Conservation (phyloP, 2,888 invertebrate genomes). For the Dasypolia templi region DNA sequence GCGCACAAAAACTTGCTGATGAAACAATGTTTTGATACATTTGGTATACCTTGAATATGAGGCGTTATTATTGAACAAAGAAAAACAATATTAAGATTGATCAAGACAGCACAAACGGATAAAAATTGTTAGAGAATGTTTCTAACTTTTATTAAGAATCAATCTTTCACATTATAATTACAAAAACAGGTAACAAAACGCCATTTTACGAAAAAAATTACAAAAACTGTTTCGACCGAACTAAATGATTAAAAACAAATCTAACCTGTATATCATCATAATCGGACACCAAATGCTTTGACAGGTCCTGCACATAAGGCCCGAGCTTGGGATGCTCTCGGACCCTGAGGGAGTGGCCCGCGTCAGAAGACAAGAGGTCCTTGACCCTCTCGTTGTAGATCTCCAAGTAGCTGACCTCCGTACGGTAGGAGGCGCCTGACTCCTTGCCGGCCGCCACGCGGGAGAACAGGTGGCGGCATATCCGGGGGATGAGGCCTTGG, state of each 20-base stretch:
- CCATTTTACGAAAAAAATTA: neutral
- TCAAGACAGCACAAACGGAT: neutral
- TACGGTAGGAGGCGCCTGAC: constrained; percentile 95
- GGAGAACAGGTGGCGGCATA: constrained; percentile 95
- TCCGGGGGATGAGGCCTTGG: constrained; percentile 96
- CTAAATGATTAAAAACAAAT: neutral
- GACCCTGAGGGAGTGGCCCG: constrained; percentile 93
- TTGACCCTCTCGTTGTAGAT: constrained; percentile 96
- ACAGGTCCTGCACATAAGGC: constrained; percentile 96
- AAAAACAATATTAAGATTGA: neutral
- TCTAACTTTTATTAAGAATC: neutral
- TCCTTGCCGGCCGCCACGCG: constrained; percentile 95
- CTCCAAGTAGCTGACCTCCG: constrained; percentile 96
- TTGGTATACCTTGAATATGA: neutral
- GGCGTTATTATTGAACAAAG: neutral
- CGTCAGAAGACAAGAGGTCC: constrained; percentile 91
- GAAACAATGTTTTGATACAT: neutral
- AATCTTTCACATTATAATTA: neutral
- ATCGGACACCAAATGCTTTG: constrained; percentile 96
- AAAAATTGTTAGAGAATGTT: neutral
- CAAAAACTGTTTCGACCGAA: neutral
- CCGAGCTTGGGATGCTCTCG: constrained; percentile 95
- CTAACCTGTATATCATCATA: constrained; percentile 95
- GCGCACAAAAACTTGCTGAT: neutral
- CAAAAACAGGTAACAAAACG: neutral